Evolutionary conservation across 2,888 invertebrate genomes (phyloP).

Genomic region (Palloptera scutellata): DNA sequence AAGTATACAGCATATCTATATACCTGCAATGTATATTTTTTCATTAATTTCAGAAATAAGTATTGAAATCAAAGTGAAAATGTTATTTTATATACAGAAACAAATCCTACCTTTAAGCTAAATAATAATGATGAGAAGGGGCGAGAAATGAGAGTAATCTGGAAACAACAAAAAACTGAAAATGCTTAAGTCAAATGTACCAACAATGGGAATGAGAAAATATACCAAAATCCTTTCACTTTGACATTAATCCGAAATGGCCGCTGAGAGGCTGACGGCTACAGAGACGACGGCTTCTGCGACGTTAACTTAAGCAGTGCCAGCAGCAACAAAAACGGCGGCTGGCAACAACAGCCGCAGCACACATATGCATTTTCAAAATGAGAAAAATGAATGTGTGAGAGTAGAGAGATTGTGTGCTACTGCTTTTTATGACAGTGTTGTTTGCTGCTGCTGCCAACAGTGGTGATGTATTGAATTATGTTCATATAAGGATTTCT

Average conservation of each 20-base stretch:
- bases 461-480: constrained; percentile 8
- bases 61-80: background rate
- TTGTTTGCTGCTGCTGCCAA: constrained; percentile 17
- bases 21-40: no score
- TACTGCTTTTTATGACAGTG: constrained; percentile 11
- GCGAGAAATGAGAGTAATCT: constrained; percentile 9
- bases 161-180: constrained; percentile 10
- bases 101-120: constrained; percentile 39
- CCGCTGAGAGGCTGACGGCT: constrained; percentile 37
- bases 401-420: constrained; percentile 22
- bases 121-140: constrained; percentile 29
- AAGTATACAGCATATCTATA: no score
- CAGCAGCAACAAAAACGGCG: background rate
- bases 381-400: background rate
- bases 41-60: background rate
- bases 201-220: constrained; percentile 31
- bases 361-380: constrained; percentile 19
- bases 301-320: background rate
- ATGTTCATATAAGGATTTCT: background rate
- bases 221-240: constrained; percentile 40
- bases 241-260: constrained; percentile 43
- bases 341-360: constrained; percentile 7
- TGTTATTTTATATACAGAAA: constrained; percentile 19
- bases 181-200: background rate
- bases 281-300: background rate